Evolutionary conservation across 1,140 invertebrate species (phyloP), one percentile per base, ranked within the genome.

Genomic region (Chionoecetes opilio): DNA sequence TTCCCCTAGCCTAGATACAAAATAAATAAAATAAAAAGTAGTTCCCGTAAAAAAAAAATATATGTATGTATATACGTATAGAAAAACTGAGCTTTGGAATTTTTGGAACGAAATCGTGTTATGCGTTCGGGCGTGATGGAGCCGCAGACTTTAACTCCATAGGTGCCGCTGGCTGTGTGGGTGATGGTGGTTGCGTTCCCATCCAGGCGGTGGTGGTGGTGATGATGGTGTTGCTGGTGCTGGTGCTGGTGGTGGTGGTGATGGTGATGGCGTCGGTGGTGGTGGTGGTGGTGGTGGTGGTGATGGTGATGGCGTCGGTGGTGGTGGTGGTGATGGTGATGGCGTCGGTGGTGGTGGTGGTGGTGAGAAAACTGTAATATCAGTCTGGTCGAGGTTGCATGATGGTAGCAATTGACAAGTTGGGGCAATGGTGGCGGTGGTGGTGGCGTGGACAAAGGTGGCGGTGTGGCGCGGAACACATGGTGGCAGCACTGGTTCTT

Each of bases 101-200:
- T 75, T 26, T n/a, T 75, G 63, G 63, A 26, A 75, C 9, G 0
- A 75, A 75, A 75, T 75, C 63, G 63, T 21, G 63, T 75, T 75
- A 75, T 75, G 63, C 11, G 21, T 75, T 75, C 9, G 26, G 63
- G 63, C 63, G 63, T 75, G 63, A n/a, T 5, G 26, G 63, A 75
- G 63, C 63, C 63, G 63, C 63, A 75, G 63, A 75, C 63, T 75
- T 75, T 21, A 75, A 75, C 63, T 75, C 63, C 63, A 75, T 17
- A n/a, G 63, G 63, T n/a, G 63, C 21, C 63, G 63, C 21, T n/a
- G 63, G 63, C 8, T 17, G 63, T 8, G 63, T 0, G 0, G 63
- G 63, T n/a, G 63, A 21, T 75, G 53, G 41, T 46, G 41, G 41
- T 14, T 8, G 41, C 41, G 41, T 8, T 46, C 14, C 5, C 41